Conservation (phyloP, 2,888 invertebrate genomes). For the Ophion obscuratus region DNA sequence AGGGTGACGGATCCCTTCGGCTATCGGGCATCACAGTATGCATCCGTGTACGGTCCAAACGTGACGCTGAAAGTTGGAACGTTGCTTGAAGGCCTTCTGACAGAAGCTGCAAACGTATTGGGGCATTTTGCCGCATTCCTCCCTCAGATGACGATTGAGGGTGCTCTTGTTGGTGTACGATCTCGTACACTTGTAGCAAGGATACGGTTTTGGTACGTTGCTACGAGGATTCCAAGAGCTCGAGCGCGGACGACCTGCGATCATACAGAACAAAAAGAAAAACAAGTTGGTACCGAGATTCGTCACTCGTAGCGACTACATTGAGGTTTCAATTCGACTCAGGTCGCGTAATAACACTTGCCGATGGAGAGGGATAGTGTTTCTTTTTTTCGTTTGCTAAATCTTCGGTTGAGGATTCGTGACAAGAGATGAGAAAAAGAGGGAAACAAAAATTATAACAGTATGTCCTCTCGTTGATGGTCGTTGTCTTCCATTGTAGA, state of each 20-base stretch:
- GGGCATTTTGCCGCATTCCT: slow-evolving; percentile 81
- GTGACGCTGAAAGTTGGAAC: slow-evolving; percentile 79
- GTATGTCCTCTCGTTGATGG: too few relatives aligned
- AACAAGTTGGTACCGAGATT: slow-evolving; percentile 26
- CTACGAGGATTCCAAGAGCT: slow-evolving; percentile 58
- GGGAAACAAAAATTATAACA: background rate
- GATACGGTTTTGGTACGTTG: slow-evolving; percentile 63
- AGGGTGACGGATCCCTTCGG: background rate
- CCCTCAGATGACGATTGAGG: slow-evolving; percentile 81
- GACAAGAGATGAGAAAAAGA: background rate
- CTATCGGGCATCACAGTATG: slow-evolving; percentile 61
- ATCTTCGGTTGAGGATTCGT: slow-evolving; percentile 15
- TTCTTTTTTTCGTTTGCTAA: background rate
- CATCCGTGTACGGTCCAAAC: slow-evolving; percentile 76
- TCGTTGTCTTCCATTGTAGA: too few relatives aligned
- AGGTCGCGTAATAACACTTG: slow-evolving; percentile 48
- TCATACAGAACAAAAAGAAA: slow-evolving; percentile 36
- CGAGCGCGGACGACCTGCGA: slow-evolving; percentile 59
- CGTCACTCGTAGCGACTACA: background rate
- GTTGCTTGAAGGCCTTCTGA: slow-evolving; percentile 77
- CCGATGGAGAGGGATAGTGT: slow-evolving; percentile 8
- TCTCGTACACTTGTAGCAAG: slow-evolving; percentile 77
- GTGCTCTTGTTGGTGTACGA: slow-evolving; percentile 87
- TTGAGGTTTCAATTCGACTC: background rate
- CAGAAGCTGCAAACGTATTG: slow-evolving; percentile 80